Conservation (phyloP, 1,140 invertebrate species). For the Antheraea mylitta region DNA sequence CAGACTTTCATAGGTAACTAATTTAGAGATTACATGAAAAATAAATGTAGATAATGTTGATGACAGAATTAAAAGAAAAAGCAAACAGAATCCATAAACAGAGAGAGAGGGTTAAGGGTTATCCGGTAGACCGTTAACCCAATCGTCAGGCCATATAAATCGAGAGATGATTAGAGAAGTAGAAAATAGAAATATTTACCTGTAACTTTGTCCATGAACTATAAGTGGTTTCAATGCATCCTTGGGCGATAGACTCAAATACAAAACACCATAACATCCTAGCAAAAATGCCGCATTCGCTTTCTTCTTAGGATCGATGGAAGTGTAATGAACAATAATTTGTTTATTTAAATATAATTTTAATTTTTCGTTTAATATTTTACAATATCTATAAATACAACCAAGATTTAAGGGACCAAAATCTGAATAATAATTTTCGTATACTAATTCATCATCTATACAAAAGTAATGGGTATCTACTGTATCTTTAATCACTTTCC, state of each 20-base stretch:
- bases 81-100: too few relatives aligned
- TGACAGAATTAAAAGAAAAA: too few relatives aligned
- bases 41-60: too few relatives aligned
- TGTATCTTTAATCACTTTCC: constrained; percentile 84
- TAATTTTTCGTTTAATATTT: constrained; percentile 87
- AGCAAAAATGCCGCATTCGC: constrained; percentile 92
- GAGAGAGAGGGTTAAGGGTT: too few relatives aligned
- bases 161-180: background rate
- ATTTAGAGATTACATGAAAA: too few relatives aligned
- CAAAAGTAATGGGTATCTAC: constrained; percentile 92
- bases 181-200: constrained; percentile 31
- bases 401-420: constrained; percentile 98
- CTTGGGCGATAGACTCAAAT: constrained; percentile 91
- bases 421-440: constrained; percentile 98
- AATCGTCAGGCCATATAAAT: too few relatives aligned
- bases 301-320: constrained; percentile 85
- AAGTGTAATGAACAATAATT: constrained; percentile 85
- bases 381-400: constrained; percentile 96
- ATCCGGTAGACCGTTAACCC: too few relatives aligned
- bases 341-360: constrained; percentile 60
- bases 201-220: constrained; percentile 80
- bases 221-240: constrained; percentile 90
- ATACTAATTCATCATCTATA: constrained; percentile 94
- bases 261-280: constrained; percentile 93
- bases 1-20: too few relatives aligned